A percentile compares a stretch with the other conserved stretches of the same genome.
These are phyloP conservation scores for Plemyria rubiginata DNA, from an alignment of 2,888 invertebrate species.

Conservation along the genomic window DNA sequence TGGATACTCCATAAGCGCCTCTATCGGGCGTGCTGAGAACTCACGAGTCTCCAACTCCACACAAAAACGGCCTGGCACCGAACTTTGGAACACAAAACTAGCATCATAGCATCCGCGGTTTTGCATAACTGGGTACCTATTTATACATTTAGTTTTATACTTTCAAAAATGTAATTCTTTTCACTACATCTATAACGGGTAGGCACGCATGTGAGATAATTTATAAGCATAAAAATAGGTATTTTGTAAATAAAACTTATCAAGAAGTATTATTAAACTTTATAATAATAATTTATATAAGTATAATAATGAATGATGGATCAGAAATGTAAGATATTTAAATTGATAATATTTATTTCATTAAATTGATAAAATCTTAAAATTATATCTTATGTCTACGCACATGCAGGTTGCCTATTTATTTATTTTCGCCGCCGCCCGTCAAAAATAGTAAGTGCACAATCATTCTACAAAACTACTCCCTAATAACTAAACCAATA, in stretches of 20 bases:
- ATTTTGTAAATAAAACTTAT: constrained; percentile 14
- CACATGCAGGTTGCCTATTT: constrained; percentile 31
- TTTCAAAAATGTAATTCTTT: no score
- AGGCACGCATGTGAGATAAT: no score
- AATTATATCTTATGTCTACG: constrained; percentile 42
- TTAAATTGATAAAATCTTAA: constrained; percentile 44
- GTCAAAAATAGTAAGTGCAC: constrained; percentile 10
- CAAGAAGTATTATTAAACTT: constrained; percentile 13
- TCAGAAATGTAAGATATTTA: constrained; percentile 35
- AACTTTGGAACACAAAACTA: no score
- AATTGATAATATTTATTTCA: constrained; percentile 37
- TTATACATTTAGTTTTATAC: no score
- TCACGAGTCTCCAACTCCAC: no score
- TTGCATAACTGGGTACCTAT: no score
- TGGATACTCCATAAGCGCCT: no score
- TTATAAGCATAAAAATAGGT: no score
- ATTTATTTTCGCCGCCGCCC: constrained; percentile 5
- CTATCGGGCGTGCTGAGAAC: no score
- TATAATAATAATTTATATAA: constrained; percentile 28
- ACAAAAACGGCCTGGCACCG: no score
- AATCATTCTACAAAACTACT: constrained; percentile 21
- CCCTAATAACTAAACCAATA: background rate
- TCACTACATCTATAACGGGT: no score
- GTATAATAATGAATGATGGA: constrained; percentile 22
- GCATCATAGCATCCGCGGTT: no score